Evolutionary conservation across 2,113 vertebrate genomes (phyloP).

Genomic region (Thunnus thynnus): DNA sequence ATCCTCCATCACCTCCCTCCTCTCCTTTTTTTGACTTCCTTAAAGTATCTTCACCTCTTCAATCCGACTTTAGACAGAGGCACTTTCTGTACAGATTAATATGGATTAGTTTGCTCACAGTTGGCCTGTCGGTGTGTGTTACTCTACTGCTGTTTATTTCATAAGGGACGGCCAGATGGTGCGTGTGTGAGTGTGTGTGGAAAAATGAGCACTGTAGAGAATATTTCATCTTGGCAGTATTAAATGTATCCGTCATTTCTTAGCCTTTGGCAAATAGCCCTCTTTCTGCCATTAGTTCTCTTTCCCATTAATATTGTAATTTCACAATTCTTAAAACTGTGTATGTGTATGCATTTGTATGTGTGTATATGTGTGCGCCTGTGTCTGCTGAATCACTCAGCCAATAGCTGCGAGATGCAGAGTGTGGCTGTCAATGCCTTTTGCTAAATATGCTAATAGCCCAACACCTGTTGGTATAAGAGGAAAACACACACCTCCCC

Average conservation of each 20-base stretch:
- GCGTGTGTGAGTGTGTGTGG: background rate
- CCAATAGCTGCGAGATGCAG: slow-evolving; percentile 52
- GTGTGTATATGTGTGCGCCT: background rate
- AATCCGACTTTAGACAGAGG: slow-evolving; percentile 20
- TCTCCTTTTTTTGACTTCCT: background rate
- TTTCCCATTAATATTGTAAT: slow-evolving; percentile 21
- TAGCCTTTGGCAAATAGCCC: slow-evolving; percentile 28
- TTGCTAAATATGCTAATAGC: slow-evolving; percentile 80
- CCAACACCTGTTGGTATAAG: slow-evolving; percentile 76
- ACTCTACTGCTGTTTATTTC: slow-evolving; percentile 65
- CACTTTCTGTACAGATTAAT: slow-evolving; percentile 14
- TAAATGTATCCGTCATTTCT: slow-evolving; percentile 47
- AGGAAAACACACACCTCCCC: slow-evolving; percentile 43
- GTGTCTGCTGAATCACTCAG: slow-evolving; percentile 51
- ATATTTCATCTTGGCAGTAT: slow-evolving; percentile 56
- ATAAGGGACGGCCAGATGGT: slow-evolving; percentile 69
- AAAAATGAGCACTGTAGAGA: slow-evolving; percentile 21
- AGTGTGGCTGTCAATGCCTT: slow-evolving; percentile 55
- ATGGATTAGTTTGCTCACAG: slow-evolving; percentile 44
- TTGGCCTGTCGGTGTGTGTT: slow-evolving; percentile 47
- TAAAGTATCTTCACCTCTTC: background rate
- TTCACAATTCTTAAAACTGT: slow-evolving; percentile 4
- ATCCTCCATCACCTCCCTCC: background rate
- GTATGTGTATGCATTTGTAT: background rate
- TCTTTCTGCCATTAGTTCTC: slow-evolving; percentile 41